Percentiles rank a stretch among this genome's conserved stretches.
phyloP scores from a whole-genome alignment of 2,888 invertebrate genomes.

The Marasmarcha lunaedactyla region DNA sequence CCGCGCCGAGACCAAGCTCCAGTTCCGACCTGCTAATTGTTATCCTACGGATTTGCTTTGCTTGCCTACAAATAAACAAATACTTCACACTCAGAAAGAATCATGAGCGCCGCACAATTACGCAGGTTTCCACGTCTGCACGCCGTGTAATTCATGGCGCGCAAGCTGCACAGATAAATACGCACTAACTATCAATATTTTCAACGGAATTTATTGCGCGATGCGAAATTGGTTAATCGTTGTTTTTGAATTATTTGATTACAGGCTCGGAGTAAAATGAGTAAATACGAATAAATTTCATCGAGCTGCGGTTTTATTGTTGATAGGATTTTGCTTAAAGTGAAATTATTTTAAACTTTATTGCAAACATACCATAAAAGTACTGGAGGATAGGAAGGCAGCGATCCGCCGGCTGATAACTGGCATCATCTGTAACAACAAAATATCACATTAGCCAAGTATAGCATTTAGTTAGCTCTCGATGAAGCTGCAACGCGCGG shows the following conservation, averaged over 20 bases:
- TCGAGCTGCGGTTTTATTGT: no score
- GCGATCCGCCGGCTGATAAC: conserved; percentile 31
- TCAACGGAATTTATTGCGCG: conserved; percentile 10
- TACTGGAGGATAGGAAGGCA: conserved; percentile 36
- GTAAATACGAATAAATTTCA: no score
- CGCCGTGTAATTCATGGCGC: conserved; percentile 8
- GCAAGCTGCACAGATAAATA: conserved; percentile 6
- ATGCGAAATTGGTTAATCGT: conserved; percentile 9
- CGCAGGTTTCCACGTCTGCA: not conserved
- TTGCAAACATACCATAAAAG: conserved; percentile 40
- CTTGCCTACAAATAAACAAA: not conserved
- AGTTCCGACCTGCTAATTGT: not conserved
- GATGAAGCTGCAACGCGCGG: no score
- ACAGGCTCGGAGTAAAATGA: not conserved
- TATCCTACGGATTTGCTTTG: not conserved
- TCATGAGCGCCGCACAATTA: not conserved
- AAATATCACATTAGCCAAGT: conserved; percentile 7
- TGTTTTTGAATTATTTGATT: conserved; percentile 1
- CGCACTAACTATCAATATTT: conserved; percentile 11
- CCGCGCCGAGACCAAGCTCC: not conserved
- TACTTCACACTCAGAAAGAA: not conserved
- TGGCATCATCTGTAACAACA: conserved; percentile 47
- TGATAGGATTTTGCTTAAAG: no score
- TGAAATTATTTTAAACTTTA: not conserved
- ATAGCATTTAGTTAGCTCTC: no score